A percentile compares a stretch with the other conserved stretches of the same genome.
Evolutionary conservation across 2,797 vertebrate species (phyloP).

Genomic region (Hoplostethus atlanticus): DNA sequence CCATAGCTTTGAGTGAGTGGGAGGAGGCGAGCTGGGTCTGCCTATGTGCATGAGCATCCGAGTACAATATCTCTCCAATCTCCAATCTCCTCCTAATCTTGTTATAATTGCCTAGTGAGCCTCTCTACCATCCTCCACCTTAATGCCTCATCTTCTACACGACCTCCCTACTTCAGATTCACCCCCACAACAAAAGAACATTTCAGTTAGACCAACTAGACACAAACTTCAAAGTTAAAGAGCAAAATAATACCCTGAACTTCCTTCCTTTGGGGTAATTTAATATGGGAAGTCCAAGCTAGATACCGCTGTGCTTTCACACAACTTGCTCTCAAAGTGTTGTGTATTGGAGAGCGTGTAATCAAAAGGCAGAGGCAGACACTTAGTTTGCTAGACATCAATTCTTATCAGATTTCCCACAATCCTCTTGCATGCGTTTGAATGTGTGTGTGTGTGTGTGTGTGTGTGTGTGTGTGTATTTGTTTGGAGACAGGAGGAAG

Average conservation of each 20-base stretch:
- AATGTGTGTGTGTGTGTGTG: constrained; percentile 28
- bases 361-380: constrained; percentile 3
- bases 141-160: constrained; percentile 55
- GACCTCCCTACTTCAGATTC: constrained; percentile 64
- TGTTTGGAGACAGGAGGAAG: constrained; percentile 49
- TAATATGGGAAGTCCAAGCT: background rate
- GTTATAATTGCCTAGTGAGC: constrained; percentile 78
- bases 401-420: constrained; percentile 42
- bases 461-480: constrained; percentile 22
- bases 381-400: constrained; percentile 21
- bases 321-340: constrained; percentile 7
- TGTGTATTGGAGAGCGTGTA: constrained; percentile 31
- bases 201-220: constrained; percentile 40
- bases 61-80: constrained; percentile 62
- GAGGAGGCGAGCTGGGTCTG: constrained; percentile 47
- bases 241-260: constrained; percentile 39
- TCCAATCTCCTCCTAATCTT: constrained; percentile 76
- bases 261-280: constrained; percentile 24
- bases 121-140: constrained; percentile 45
- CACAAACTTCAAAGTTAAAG: constrained; percentile 39
- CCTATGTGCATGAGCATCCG: constrained; percentile 47
- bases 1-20: constrained; percentile 56
- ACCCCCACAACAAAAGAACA: constrained; percentile 53
- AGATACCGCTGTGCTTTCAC: background rate
- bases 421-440: constrained; percentile 27